These are phyloP conservation scores for Lonchura striata DNA, from an alignment of 2,113 vertebrate genomes.

Conservation along the genomic window DNA sequence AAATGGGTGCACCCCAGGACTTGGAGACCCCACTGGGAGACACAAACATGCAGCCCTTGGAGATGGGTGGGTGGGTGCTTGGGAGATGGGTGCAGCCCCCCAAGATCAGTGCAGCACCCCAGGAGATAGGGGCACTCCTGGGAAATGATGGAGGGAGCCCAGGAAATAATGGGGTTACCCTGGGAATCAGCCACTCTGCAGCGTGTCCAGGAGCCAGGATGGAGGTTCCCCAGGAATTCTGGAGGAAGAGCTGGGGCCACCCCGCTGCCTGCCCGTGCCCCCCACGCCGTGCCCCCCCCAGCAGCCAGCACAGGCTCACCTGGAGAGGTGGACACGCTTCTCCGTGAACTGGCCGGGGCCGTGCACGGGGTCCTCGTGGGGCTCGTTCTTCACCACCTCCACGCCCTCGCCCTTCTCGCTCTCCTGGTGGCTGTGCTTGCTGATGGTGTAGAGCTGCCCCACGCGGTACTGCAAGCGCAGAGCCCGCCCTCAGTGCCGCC, in stretches of 20 bases:
- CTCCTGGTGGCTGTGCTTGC: conserved; percentile 90
- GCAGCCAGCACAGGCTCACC: conserved; percentile 56
- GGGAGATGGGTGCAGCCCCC: neutral
- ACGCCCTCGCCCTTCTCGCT: conserved; percentile 87
- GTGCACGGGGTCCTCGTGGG: conserved; percentile 80
- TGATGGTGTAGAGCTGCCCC: conserved; percentile 94
- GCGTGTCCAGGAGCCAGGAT: neutral
- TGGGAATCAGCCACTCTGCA: neutral
- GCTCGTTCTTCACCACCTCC: conserved; percentile 86
- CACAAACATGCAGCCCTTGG: neutral
- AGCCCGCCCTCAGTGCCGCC: neutral
- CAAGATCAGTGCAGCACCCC: neutral
- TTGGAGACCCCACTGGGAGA: neutral
- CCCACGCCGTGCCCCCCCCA: accelerated
- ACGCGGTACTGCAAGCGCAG: conserved; percentile 77
- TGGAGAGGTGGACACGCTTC: conserved; percentile 89
- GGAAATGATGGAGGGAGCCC: neutral
- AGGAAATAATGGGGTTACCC: neutral
- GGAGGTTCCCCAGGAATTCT: neutral
- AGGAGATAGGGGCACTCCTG: neutral
- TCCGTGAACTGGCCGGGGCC: conserved; percentile 87
- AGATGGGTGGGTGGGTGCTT: neutral
- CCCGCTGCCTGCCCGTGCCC: accelerated
- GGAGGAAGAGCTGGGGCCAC: neutral
- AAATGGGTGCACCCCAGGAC: neutral